Conservation (phyloP, 1,140 invertebrate genomes). For the Ips nitidus region DNA sequence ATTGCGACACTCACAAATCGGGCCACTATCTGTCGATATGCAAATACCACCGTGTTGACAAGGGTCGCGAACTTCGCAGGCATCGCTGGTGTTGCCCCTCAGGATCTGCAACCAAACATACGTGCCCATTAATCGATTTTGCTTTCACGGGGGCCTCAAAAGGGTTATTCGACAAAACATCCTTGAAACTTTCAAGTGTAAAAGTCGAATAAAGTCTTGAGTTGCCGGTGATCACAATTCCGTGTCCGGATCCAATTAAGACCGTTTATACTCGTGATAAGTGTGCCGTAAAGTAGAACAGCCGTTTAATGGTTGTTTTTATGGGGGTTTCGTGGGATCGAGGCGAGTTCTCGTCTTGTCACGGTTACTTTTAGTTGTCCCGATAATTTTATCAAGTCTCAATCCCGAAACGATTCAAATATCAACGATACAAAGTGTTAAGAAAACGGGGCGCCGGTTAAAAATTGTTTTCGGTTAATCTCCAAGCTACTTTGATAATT, state of each 20-base stretch:
- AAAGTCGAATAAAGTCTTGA: conserved; percentile 7
- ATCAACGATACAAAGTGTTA: too few species aligned
- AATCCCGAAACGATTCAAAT: too few species aligned
- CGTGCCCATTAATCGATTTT: conserved; percentile 20
- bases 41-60: conserved; percentile 93
- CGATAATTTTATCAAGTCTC: too few species aligned
- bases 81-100: conserved; percentile 66
- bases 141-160: neutral
- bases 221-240: conserved; percentile 10
- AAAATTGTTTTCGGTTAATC: too few species aligned
- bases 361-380: neutral
- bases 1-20: conserved; percentile 89
- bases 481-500: too few species aligned
- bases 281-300: conserved; percentile 19
- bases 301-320: conserved; percentile 25
- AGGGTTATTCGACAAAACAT: too few species aligned
- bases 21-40: conserved; percentile 89
- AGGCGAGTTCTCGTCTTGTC: neutral
- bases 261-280: conserved; percentile 14
- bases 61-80: conserved; percentile 83
- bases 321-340: conserved; percentile 11
- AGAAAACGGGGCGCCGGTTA: too few species aligned
- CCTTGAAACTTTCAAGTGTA: conserved; percentile 1
- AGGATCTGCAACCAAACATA: conserved; percentile 60
- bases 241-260: conserved; percentile 20